phyloP scores from a whole-genome alignment of 37 sponge, comb jelly and placozoan genomes.

The Geodia barretti region DNA sequence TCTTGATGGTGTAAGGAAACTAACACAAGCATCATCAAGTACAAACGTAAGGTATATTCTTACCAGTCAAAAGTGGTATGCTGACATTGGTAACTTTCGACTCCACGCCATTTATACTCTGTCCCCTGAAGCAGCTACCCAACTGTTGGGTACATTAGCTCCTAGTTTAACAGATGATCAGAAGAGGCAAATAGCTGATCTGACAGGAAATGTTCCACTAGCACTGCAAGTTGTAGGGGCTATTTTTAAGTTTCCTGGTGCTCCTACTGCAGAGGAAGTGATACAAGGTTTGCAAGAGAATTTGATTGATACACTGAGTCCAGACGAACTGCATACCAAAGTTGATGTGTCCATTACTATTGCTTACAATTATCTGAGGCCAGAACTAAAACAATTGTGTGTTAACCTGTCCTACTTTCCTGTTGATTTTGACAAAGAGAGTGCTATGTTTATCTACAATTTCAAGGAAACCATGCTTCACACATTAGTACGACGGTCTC shows the following conservation, averaged over 20 bases:
- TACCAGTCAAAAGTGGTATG: constrained; percentile 6
- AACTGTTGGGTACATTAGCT: not conserved
- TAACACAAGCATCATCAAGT: not conserved
- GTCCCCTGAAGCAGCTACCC: not conserved
- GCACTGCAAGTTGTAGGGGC: constrained; percentile 44
- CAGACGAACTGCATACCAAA: not conserved
- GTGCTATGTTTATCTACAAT: not conserved
- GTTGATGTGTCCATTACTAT: constrained; percentile 7
- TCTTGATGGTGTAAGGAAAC: constrained; percentile 1
- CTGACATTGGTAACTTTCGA: not conserved
- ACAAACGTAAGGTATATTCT: not conserved
- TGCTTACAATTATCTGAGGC: constrained; percentile 6
- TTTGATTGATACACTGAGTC: constrained; percentile 22
- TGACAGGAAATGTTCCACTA: constrained; percentile 40
- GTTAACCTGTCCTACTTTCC: constrained; percentile 18
- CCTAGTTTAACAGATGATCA: not conserved
- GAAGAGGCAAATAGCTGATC: constrained; percentile 19
- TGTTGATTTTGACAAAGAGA: constrained; percentile 4
- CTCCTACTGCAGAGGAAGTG: constrained; percentile 9
- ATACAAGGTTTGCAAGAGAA: constrained; percentile 2
- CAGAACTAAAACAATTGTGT: not conserved
- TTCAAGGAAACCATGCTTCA: not conserved
- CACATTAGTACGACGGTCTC: constrained; percentile 17
- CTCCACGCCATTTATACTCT: not conserved
- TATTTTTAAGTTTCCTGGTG: not conserved